These are phyloP conservation scores for Cryptotis parvus DNA, from an alignment of 2,113 vertebrate genomes.

Conservation along the genomic window DNA sequence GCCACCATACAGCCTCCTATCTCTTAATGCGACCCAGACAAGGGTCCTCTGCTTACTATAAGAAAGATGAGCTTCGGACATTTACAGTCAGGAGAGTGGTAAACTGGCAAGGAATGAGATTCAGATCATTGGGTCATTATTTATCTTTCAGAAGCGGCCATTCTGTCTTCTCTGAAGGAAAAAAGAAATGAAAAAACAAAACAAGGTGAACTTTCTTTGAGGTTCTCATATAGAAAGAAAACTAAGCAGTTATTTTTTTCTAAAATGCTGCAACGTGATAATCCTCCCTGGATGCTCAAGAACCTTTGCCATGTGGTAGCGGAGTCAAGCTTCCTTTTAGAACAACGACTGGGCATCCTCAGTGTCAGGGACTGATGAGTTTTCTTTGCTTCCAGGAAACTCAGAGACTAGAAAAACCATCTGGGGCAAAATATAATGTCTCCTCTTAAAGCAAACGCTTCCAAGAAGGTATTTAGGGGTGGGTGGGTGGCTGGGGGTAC, in stretches of 20 bases:
- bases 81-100: background rate
- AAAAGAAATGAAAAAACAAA: conserved; percentile 40
- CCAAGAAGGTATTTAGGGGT: no score
- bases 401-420: background rate
- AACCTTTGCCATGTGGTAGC: background rate
- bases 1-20: background rate
- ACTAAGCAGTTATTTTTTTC: background rate
- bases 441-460: background rate
- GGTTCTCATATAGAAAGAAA: background rate
- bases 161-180: background rate
- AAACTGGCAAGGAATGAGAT: background rate
- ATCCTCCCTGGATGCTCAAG: background rate
- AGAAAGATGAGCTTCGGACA: background rate
- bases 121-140: background rate
- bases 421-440: background rate
- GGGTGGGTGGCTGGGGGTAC: no score
- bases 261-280: background rate
- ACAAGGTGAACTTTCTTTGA: background rate
- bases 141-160: background rate
- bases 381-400: background rate
- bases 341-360: background rate
- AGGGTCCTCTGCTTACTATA: background rate
- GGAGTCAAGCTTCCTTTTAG: background rate
- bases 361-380: background rate
- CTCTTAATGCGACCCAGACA: background rate